Conservation (phyloP, 2,113 vertebrate species). For the Alectura lathami region DNA sequence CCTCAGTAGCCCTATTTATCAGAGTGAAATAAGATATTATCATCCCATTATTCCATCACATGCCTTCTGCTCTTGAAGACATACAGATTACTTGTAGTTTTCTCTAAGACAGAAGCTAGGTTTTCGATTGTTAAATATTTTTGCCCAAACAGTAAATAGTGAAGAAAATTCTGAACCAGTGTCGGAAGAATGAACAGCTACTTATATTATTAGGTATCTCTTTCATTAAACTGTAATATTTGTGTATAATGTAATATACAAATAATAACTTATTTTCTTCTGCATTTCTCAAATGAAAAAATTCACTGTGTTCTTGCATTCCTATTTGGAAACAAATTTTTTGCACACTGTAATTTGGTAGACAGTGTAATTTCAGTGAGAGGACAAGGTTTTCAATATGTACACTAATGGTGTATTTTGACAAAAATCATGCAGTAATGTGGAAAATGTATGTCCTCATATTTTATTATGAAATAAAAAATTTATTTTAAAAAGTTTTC, state of each 20-base stretch:
- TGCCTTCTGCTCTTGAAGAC: conserved; percentile 27
- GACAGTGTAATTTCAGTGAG: background rate
- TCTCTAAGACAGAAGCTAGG: background rate
- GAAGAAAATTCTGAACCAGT: background rate
- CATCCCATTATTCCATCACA: conserved; percentile 64
- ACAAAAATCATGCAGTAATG: background rate
- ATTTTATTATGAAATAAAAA: background rate
- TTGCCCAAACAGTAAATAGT: background rate
- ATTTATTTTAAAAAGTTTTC: background rate
- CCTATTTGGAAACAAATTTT: background rate
- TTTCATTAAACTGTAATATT: background rate
- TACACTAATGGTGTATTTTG: background rate
- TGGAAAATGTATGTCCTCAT: background rate
- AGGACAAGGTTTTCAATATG: background rate
- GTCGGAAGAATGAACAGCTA: background rate
- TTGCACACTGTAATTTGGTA: background rate
- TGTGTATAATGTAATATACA: background rate
- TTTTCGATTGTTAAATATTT: conserved; percentile 53
- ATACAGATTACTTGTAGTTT: conserved; percentile 8
- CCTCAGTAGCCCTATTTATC: conserved; percentile 64
- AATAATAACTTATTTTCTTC: background rate
- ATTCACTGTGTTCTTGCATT: background rate
- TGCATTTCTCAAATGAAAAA: background rate
- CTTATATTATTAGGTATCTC: background rate
- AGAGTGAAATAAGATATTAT: conserved; percentile 70